Evolutionary conservation across 2,113 vertebrate species (phyloP).

Genomic region (Strix uralensis): DNA sequence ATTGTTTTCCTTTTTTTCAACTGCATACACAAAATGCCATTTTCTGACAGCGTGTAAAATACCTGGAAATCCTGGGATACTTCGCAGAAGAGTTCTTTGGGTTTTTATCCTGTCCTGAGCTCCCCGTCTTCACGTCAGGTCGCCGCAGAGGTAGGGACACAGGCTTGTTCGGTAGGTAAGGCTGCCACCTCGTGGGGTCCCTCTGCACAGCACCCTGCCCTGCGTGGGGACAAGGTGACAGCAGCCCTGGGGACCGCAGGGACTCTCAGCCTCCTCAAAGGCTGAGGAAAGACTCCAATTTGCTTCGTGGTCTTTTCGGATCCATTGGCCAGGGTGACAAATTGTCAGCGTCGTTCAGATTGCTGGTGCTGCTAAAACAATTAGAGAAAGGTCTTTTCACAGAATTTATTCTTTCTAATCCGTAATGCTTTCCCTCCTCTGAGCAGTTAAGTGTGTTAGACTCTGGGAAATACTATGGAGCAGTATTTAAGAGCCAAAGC

Average conservation of each 20-base stretch:
- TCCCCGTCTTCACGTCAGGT: neutral
- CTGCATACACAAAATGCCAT: neutral
- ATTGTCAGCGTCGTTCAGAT: neutral
- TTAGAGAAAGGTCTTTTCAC: neutral
- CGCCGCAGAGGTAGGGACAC: neutral
- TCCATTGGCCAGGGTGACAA: neutral
- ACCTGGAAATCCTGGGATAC: neutral
- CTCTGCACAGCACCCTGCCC: neutral
- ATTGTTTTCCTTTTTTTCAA: neutral
- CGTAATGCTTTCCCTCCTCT: neutral
- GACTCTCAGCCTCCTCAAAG: neutral
- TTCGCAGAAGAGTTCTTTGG: neutral
- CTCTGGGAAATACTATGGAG: neutral
- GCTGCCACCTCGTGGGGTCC: conserved; percentile 60
- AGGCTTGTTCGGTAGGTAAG: neutral
- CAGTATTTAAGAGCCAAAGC: neutral
- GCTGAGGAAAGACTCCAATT: accelerated
- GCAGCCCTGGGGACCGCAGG: neutral
- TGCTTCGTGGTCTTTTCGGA: neutral
- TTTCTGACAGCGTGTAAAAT: neutral
- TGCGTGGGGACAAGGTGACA: neutral
- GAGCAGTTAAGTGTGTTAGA: neutral
- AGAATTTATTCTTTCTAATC: neutral
- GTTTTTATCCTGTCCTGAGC: accelerated
- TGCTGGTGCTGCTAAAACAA: neutral